phyloP scores from a whole-genome alignment of 2,113 vertebrate genomes.

The Brachypodius melanocephalos region DNA sequence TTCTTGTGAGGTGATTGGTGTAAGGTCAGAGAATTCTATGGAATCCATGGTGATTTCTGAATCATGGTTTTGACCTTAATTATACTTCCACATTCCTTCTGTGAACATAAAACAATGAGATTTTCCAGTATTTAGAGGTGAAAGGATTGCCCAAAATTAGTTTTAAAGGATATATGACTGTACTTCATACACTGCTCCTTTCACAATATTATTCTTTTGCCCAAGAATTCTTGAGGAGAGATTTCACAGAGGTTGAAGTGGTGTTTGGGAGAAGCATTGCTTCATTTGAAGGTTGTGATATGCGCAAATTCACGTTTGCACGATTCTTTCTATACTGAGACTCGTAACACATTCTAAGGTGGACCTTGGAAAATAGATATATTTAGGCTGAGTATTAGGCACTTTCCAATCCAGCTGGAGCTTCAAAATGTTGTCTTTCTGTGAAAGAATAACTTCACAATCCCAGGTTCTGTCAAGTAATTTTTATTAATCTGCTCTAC shows the following conservation, averaged over 20 bases:
- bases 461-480: not conserved
- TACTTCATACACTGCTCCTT: not conserved
- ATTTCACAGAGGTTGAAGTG: not conserved
- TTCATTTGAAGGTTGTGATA: not conserved
- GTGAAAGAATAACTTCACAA: not conserved
- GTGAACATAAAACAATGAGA: not conserved
- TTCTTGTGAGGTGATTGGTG: not conserved
- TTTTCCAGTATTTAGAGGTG: not conserved
- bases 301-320: not conserved
- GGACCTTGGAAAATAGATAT: not conserved
- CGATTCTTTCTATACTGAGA: not conserved
- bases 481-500: not conserved
- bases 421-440: not conserved
- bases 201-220: not conserved
- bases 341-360: not conserved
- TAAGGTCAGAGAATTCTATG: not conserved
- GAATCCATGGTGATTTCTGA: not conserved
- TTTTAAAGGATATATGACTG: not conserved
- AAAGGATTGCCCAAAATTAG: not conserved
- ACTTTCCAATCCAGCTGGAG: not conserved
- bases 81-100: not conserved
- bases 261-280: not conserved
- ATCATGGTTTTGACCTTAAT: not conserved
- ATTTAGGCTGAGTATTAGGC: not conserved
- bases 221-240: not conserved